Base-by-base conservation (phyloP, 2,113 vertebrate genomes). In the Struthidea cinerea region DNA sequence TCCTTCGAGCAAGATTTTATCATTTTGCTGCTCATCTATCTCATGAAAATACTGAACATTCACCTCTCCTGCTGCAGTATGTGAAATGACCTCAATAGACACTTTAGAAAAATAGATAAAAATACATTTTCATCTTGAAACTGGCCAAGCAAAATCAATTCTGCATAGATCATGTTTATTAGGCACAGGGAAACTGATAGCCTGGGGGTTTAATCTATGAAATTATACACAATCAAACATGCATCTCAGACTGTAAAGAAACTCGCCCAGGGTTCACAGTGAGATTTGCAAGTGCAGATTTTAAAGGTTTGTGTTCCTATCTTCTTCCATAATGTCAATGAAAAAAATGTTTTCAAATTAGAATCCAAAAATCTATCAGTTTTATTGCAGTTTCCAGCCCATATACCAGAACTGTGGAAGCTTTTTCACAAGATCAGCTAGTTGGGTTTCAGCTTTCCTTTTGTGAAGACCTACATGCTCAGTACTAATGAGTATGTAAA, bases 141-240 rank as follows among this genome's bases (percentile, higher is more conserved):
- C 49, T 55, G 82, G 76, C 80, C 89, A 90, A 95, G 84, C 9
- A 92, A 95, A 96, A 91, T 91, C 52, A 93, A 82, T 89, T 95
- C 53, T 84, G 49, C 73, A 63, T 53, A 94, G 64, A 89, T 73
- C 87, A 80, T 49, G 35, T 93, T 94, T 84, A 83, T 91, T 90
- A 96, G 73, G 84, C 55, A 56, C 33, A 67, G 50, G 69, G n/a
- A 94, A 90, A 77, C 30, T 63, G 83, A 65, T 53, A 84, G 68
- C 53, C 73, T 79, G 8, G 53, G 68, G 78, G 49, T 70, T 91
- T 90, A 71, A 95, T 88, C 78, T 94, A 13, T 69, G 76, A 84
- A 96, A 89, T 94, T 75, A 90, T 59, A 68, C 30, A 78, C 27
- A 52, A 35, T 80, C 76, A 84, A 68, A 84, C 23, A 35, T 41